Conservation (phyloP, 2,113 vertebrate genomes). For the Aramus guarauna region DNA sequence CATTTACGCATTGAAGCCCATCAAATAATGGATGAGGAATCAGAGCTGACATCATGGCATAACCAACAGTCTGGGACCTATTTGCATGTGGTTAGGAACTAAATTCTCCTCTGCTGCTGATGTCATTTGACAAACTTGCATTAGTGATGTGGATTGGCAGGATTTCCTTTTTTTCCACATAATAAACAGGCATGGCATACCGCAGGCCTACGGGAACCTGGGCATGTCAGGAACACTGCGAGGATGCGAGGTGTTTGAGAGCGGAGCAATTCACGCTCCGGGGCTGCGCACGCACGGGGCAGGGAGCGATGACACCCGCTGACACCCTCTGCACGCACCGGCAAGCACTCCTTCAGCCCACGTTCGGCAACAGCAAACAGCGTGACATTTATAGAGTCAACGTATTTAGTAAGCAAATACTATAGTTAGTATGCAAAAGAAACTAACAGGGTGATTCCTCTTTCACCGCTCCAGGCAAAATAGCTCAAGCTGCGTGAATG, state of each 20-base stretch:
- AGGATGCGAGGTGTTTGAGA: not conserved
- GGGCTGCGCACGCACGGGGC: not conserved
- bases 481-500: not conserved
- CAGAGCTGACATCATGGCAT: slow-evolving; percentile 66
- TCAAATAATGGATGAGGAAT: slow-evolving; percentile 62
- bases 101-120: slow-evolving; percentile 63
- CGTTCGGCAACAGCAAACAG: not conserved
- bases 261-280: not conserved
- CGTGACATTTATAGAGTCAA: not conserved
- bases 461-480: slow-evolving; percentile 3
- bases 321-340: not conserved
- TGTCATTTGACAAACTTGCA: slow-evolving; percentile 65
- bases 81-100: slow-evolving; percentile 64
- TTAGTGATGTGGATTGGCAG: slow-evolving; percentile 62
- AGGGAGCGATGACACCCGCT: not conserved
- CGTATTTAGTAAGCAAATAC: not conserved
- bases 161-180: slow-evolving; percentile 52
- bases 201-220: slow-evolving; percentile 11
- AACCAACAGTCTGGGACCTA: slow-evolving; percentile 51
- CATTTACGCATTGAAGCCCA: not conserved
- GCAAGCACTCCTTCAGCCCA: not conserved
- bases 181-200: slow-evolving; percentile 48
- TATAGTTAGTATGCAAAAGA: not conserved
- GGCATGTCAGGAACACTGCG: not conserved
- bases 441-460: slow-evolving; percentile 20